A percentile compares a stretch with the other conserved stretches of the same genome.
phyloP scores from a whole-genome alignment of 2,888 invertebrate genomes.

The Nomada ferruginata region DNA sequence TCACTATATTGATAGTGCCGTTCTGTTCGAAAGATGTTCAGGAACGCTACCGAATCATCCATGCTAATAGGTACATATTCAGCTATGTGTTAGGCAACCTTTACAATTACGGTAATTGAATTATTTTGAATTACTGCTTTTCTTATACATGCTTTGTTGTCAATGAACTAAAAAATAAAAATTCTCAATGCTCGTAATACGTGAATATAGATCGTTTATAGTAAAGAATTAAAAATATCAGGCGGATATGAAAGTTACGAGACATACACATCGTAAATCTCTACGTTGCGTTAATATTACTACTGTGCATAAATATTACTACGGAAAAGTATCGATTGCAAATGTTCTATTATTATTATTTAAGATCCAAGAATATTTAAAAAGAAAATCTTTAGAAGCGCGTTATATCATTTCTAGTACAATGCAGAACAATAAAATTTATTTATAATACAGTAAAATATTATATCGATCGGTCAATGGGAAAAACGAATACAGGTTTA shows the following conservation, averaged over 20 bases:
- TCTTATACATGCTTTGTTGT: conserved; percentile 7
- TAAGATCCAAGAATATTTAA: conserved; percentile 16
- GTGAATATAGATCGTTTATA: background rate
- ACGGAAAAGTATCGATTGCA: background rate
- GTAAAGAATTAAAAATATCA: conserved; percentile 9
- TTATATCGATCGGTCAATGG: conserved; percentile 1
- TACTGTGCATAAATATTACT: background rate
- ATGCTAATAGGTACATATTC: conserved; percentile 16
- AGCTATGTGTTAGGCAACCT: conserved; percentile 4
- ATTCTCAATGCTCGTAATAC: background rate
- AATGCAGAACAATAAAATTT: conserved; percentile 9
- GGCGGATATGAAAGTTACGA: conserved; percentile 13
- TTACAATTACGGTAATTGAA: conserved; percentile 4
- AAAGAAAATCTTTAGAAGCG: conserved; percentile 35
- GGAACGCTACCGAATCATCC: conserved; percentile 26
- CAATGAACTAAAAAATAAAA: conserved; percentile 16
- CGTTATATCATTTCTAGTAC: background rate
- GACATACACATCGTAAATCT: background rate
- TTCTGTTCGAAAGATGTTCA: conserved; percentile 38
- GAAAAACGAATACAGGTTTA: conserved; percentile 2
- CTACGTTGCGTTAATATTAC: background rate
- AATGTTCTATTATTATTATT: conserved; percentile 2
- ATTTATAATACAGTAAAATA: conserved; percentile 20
- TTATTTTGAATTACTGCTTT: background rate
- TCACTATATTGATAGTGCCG: conserved; percentile 33